Percentiles rank a stretch among this genome's conserved stretches.
Conservation (phyloP, 2,113 vertebrate genomes). For the Chroicocephalus ridibundus region DNA sequence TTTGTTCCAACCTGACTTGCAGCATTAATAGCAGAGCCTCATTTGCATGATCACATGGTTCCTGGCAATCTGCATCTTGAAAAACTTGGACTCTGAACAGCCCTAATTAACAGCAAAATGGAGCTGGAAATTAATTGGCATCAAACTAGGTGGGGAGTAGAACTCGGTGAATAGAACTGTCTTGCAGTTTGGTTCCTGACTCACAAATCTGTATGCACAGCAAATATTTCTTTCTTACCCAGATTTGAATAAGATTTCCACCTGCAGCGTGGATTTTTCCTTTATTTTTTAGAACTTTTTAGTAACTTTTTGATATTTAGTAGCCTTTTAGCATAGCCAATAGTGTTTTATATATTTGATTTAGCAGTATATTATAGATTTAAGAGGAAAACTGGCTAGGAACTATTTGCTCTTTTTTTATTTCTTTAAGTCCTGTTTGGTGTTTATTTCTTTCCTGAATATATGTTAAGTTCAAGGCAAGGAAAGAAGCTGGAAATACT, state of each 20-base stretch:
- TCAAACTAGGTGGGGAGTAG: background rate
- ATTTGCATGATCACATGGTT: constrained; percentile 26
- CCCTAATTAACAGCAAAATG: constrained; percentile 49
- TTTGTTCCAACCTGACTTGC: constrained; percentile 5
- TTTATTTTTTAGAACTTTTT: background rate
- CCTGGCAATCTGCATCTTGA: constrained; percentile 32
- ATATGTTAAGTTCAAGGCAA: background rate
- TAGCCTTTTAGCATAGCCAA: background rate
- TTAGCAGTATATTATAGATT: background rate
- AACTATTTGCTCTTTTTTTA: background rate
- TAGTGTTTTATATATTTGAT: background rate
- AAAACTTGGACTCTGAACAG: constrained; percentile 26
- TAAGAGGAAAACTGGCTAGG: background rate
- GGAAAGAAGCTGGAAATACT: background rate
- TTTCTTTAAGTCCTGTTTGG: background rate
- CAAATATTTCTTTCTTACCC: background rate
- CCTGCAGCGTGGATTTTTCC: background rate
- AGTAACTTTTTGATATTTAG: background rate
- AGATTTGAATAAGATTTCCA: background rate
- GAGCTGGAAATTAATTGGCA: constrained; percentile 45
- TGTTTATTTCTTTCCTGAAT: background rate
- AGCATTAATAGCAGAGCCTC: background rate
- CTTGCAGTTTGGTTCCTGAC: background rate
- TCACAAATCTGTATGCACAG: background rate
- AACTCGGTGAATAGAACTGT: background rate